phyloP scores from a whole-genome alignment of 2,888 invertebrate genomes.

The Abrostola tripartita region DNA sequence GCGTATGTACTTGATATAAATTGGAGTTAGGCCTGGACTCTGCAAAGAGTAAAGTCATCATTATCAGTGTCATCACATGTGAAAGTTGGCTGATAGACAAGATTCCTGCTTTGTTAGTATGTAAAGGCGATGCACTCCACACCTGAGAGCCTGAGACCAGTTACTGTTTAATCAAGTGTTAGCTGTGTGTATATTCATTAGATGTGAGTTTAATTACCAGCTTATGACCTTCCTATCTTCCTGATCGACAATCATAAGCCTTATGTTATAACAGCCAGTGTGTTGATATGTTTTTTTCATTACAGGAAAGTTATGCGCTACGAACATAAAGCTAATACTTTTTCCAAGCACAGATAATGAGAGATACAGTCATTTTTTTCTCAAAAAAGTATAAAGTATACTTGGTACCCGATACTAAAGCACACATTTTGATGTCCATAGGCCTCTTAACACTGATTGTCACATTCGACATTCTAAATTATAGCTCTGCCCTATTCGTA shows the following conservation, averaged over 20 bases:
- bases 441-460: constrained; percentile 4
- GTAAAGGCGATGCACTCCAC: constrained; percentile 3
- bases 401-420: neutral
- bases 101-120: constrained; percentile 1
- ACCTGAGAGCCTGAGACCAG: constrained; percentile 3
- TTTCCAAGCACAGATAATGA: neutral
- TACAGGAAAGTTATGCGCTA: too few species aligned
- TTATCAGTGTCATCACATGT: neutral
- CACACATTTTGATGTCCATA: neutral
- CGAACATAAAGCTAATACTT: too few species aligned
- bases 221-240: neutral
- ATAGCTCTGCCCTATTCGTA: constrained; percentile 5
- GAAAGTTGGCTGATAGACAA: constrained; percentile 3
- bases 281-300: too few species aligned
- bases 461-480: constrained; percentile 13
- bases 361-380: neutral
- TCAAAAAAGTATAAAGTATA: neutral
- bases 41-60: neutral
- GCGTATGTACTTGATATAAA: neutral
- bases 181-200: constrained; percentile 1
- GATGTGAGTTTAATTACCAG: neutral
- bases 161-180: constrained; percentile 3
- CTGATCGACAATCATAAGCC: neutral
- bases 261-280: too few species aligned
- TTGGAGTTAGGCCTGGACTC: neutral